Evolutionary conservation across 2,113 vertebrate species (phyloP).

Genomic region (Leptocoma aspasia): DNA sequence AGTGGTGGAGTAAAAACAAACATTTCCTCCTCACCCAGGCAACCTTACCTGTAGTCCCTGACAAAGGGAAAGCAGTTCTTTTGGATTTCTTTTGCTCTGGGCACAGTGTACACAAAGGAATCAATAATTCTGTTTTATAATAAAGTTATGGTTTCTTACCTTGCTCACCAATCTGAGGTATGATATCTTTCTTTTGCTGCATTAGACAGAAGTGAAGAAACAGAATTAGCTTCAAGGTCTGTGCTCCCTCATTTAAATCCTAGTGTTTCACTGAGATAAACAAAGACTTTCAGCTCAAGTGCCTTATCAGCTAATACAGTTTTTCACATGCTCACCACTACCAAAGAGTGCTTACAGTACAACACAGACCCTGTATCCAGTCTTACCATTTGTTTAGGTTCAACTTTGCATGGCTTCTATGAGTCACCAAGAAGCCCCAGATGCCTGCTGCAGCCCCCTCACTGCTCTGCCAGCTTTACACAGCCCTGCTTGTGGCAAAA

Average conservation of each 20-base stretch:
- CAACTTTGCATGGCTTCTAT: accelerated
- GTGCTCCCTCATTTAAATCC: background rate
- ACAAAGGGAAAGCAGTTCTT: background rate
- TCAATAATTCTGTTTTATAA: background rate
- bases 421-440: background rate
- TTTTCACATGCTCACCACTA: background rate
- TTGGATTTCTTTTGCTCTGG: background rate
- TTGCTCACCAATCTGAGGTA: background rate
- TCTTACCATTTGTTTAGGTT: background rate
- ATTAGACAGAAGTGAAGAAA: background rate
- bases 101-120: background rate
- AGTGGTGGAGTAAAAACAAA: background rate
- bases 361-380: background rate
- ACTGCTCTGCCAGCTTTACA: background rate
- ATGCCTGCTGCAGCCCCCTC: background rate
- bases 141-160: background rate
- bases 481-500: background rate
- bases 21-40: background rate
- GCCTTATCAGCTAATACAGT: background rate
- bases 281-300: background rate
- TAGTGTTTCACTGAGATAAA: background rate
- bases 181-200: background rate
- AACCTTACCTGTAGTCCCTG: background rate
- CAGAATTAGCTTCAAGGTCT: background rate
- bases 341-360: background rate